Evolutionary conservation across 2,797 vertebrate species (phyloP), one percentile per base, ranked within the genome.

Genomic region (Periparus ater): DNA sequence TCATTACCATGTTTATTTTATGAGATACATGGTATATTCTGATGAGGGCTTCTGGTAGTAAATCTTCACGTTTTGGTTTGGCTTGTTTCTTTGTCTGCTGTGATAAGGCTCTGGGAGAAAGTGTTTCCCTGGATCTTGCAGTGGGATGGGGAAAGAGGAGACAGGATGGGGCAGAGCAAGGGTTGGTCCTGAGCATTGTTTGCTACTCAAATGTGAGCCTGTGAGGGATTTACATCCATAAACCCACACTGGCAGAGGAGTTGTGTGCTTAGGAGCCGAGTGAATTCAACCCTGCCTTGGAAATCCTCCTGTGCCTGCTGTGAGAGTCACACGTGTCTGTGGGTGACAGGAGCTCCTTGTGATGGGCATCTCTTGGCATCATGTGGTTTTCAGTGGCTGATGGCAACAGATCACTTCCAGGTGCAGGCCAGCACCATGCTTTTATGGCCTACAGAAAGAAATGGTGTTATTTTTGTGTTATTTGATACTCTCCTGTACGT

Each of bases 1-100:
- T 90, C 83, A 93, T 96, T 94, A 89, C 81, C 73, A 91, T 88
- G 87, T 94, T 92, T 92, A 88, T 95, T 95, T 96, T 93, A 93
- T 95, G 91, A 88, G 87, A 92, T 94, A 91, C 89, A 84, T 11
- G 77, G 84, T 87, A 63, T 92, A 57, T 95, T 94, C 90, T 84
- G 87, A 95, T 89, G 88, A 93, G 34, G 61, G 89, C 85, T 95
- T 94, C 87, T 92, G 93, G 87, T 93, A 89, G 94, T 95, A 95
- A 92, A 86, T 92, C 92, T 88, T 72, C 44, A 89, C 48, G 30
- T 71, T 88, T 94, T 89, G 79, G 51, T 53, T 93, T 91, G 78
- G 34, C 11, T 90, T 51, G 14, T 71, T 77, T 51, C 57, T 86
- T 70, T 6, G 1, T 27, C 38, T 71, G 66, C 50, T 79, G 66